Base-by-base conservation (phyloP, 2,888 invertebrate genomes). In the Athripsodes cinereus region DNA sequence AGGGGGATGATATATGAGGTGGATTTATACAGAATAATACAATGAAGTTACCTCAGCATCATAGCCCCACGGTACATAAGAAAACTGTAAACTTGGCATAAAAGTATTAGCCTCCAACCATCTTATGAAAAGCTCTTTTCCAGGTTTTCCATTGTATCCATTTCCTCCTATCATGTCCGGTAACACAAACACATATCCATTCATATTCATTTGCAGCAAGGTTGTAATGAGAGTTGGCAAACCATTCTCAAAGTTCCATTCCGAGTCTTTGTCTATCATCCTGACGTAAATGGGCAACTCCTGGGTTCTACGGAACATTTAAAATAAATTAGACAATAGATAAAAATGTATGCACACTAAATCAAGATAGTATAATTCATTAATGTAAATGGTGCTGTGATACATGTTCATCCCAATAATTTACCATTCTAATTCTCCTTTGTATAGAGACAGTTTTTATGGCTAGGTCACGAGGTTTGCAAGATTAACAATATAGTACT, bases 151-250 rank as follows among this genome's bases (percentile, higher is more conserved):
- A 1, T 74, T 68, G 65, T 83, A 83, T 1, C 80, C 82, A 67
- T 83, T 85, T 18, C 85, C 86, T 2, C 85, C 86, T 56, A 86
- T 82, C 85, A 90, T 88, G 68, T 90, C 90, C 0, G 90, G 89
- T 31, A 91, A 70, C n/a, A 90, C 84, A 64, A 82, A 83, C 80
- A 82, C 16, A 53, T 75, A 75, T 0, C 74, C 74, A 55, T 71
- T 73, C 59, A 75, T 62, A 63, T 75, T 75, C 69, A 75, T 69
- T 61, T 74, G 74, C 59, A 75, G 62, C 58, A 75, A 60, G 1
- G 74, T 84, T 0, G 89, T 85, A 19, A 90, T 80, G 1, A 90
- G 68, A 1, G 87, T 83, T 2, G 81, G 74, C 1, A 90, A 70
- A 1, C 90, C 90, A 67, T 86, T 86, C 55, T 81, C 74, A 68